phyloP scores from a whole-genome alignment of 2,888 invertebrate genomes.

The Rhopalosiphum nymphaeae region DNA sequence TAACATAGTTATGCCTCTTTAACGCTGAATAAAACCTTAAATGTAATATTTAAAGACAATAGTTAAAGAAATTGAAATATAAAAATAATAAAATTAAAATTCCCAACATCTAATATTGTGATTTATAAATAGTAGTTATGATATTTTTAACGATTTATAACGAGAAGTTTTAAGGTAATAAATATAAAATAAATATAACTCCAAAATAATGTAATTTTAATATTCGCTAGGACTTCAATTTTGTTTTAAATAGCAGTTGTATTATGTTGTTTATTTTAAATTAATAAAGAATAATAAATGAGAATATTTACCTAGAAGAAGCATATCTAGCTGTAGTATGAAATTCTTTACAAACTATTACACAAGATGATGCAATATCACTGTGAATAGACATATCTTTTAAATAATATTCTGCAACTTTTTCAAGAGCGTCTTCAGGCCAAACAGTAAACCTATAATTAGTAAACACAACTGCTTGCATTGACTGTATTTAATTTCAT shows the following conservation, averaged over 20 bases:
- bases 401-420: conserved; percentile 82
- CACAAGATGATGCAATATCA: conserved; percentile 73
- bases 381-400: conserved; percentile 73
- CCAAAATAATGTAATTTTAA: neutral
- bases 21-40: conserved; percentile 80
- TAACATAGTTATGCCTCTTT: conserved; percentile 87
- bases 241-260: neutral
- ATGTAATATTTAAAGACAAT: neutral
- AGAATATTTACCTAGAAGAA: conserved; percentile 74
- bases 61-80: neutral
- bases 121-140: neutral
- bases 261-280: neutral
- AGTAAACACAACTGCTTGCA: neutral
- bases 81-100: neutral
- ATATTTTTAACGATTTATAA: neutral
- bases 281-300: neutral
- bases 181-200: neutral
- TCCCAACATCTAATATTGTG: neutral
- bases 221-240: neutral
- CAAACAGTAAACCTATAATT: conserved; percentile 80
- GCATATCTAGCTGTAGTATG: conserved; percentile 82
- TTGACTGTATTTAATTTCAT: neutral
- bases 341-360: conserved; percentile 87
- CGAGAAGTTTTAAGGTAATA: neutral
- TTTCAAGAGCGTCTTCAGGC: conserved; percentile 91